Base-by-base conservation (phyloP, 2,113 vertebrate genomes). In the Enhydra lutris region DNA sequence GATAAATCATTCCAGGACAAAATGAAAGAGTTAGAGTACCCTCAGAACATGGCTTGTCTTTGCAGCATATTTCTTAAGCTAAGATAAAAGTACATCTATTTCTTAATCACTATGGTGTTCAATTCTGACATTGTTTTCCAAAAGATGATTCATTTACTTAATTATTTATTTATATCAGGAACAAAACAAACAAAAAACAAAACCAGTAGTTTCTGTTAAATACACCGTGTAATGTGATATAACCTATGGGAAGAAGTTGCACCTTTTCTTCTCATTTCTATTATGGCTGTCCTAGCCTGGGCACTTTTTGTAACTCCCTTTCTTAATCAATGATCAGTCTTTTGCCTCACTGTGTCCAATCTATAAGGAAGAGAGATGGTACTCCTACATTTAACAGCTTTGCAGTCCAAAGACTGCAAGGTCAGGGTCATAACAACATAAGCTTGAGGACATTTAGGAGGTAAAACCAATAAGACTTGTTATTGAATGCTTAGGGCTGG, bases 21-120 rank as follows among this genome's bases (percentile, higher is more conserved):
- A 67, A 94, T 80, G 61, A n/a, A 59, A 95, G 92, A 98, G 78
- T 78, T 95, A 96, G 36, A 88, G 88, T 57, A 96, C 76, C 94
- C 50, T 97, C 97, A 98, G 95, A 96, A 61, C 98, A 95, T 80
- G 96, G 86, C 89, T 91, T 98, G 39, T 91, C 57, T 98, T 93
- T 95, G 82, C 73, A 95, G 91, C 94, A 83, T 71, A 97, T 94
- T 87, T 88, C 84, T 61, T 97, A 97, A 97, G 92, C 89, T 80
- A 95, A 69, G 96, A 93, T 91, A 93, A 82, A 63, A 36, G 14
- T 89, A 84, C 57, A 91, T 97, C 15, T 47, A 8, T 94, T 97
- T 94, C 94, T 55, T 45, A 97, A 97, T 87, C 11, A 29, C 26
- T 7, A 29, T 96, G 83, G 1, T 31, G 59, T 88, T 57, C 82